Percentiles rank a stretch among this genome's conserved stretches.
Conservation (phyloP, 2,113 vertebrate species). For the Turnix velox region DNA sequence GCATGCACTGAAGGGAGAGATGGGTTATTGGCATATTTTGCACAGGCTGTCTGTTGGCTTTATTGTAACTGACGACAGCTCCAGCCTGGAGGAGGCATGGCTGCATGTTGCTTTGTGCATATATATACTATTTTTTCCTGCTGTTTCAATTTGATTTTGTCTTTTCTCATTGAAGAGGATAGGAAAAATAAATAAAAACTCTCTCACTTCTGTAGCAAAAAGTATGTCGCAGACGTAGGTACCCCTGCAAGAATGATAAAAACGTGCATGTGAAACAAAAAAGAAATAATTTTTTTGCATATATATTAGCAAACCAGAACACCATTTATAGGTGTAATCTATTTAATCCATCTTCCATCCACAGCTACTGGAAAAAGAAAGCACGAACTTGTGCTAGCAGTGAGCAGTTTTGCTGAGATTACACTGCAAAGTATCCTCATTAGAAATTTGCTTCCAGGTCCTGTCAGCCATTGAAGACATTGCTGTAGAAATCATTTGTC, state of each 20-base stretch:
- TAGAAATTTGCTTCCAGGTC: neutral
- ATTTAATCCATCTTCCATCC: neutral
- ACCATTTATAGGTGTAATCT: neutral
- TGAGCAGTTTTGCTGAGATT: neutral
- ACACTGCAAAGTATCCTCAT: neutral
- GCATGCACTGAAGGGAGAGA: constrained; percentile 26
- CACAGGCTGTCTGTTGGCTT: constrained; percentile 17
- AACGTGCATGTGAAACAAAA: neutral
- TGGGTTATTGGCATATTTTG: neutral
- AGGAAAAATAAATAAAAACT: constrained; percentile 19
- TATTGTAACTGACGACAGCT: neutral
- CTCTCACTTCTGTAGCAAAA: neutral
- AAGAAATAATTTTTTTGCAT: rapidly evolving
- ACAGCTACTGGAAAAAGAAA: neutral
- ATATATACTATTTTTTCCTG: neutral
- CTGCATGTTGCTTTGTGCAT: constrained; percentile 4
- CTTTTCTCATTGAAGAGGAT: neutral
- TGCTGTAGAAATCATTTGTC: neutral
- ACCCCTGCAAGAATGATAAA: neutral
- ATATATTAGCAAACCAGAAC: neutral
- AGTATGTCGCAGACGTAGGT: neutral
- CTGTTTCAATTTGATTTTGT: constrained; percentile 36
- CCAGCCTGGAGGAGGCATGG: neutral
- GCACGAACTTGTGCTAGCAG: neutral
- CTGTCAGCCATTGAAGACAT: neutral